These are phyloP conservation scores for Bactericera cockerelli DNA, from an alignment of 1,140 invertebrate genomes.

Conservation along the genomic window DNA sequence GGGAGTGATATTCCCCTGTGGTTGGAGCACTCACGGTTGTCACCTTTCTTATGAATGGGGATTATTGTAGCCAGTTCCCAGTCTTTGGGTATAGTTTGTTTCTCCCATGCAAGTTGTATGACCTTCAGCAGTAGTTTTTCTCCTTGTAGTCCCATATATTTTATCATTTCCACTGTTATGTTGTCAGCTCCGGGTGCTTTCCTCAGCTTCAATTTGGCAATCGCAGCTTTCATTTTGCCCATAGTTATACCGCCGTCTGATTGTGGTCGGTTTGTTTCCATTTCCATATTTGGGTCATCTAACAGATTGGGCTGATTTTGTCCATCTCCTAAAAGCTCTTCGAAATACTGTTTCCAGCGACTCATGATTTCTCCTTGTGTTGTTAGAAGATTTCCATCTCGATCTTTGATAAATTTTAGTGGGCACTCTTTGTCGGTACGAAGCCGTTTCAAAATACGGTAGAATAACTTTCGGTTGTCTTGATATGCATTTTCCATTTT, in stretches of 20 bases:
- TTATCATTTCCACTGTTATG: background rate
- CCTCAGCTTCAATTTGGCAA: background rate
- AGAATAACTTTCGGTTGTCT: slow-evolving; percentile 11
- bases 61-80: slow-evolving; percentile 21
- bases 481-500: background rate
- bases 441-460: background rate
- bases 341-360: background rate
- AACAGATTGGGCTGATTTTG: background rate
- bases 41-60: slow-evolving; percentile 24
- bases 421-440: background rate
- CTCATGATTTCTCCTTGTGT: background rate
- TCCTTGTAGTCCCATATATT: background rate
- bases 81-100: slow-evolving; percentile 16
- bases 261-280: no score
- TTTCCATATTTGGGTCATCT: background rate
- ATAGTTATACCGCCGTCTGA: background rate
- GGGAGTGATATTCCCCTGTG: slow-evolving; percentile 22
- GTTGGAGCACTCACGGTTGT: slow-evolving; percentile 20
- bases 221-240: background rate
- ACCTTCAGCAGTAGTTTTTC: background rate
- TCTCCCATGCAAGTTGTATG: background rate
- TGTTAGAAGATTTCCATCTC: background rate
- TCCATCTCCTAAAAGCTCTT: background rate
- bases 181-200: background rate
- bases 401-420: background rate